These are phyloP conservation scores for Fukomys damarensis DNA, from an alignment of 2,113 vertebrate species.

Conservation along the genomic window DNA sequence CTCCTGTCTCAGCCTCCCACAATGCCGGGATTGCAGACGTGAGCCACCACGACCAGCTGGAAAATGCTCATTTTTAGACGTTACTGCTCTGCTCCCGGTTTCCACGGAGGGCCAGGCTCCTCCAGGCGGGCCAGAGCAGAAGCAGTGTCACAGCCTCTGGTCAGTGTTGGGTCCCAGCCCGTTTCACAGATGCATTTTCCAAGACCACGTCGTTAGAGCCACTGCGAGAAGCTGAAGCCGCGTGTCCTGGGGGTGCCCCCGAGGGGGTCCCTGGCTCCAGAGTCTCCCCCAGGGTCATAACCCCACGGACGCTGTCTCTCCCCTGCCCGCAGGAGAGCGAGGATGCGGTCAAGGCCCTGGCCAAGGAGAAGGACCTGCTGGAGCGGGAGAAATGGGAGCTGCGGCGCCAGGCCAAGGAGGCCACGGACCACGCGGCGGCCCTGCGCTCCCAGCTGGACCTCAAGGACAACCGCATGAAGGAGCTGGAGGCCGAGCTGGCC, in stretches of 20 bases:
- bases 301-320: neutral
- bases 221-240: neutral
- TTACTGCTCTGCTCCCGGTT: neutral
- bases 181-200: neutral
- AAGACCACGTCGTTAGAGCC: neutral
- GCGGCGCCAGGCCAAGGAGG: conserved; percentile 96
- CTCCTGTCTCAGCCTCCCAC: too few species aligned
- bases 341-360: conserved; percentile 96
- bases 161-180: neutral
- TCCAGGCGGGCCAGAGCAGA: fast-evolving
- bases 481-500: conserved; percentile 97
- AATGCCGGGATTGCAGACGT: too few species aligned
- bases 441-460: conserved; percentile 97
- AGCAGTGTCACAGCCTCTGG: fast-evolving
- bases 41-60: too few species aligned
- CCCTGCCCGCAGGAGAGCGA: conserved; percentile 92
- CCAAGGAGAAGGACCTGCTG: conserved; percentile 96
- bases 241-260: too few species aligned
- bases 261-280: neutral
- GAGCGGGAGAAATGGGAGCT: conserved; percentile 99
- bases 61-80: too few species aligned
- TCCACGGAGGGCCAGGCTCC: too few species aligned
- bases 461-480: conserved; percentile 99
- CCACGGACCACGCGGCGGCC: conserved; percentile 94
- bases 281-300: fast-evolving